Evolutionary conservation across 1,140 invertebrate species (phyloP).

Genomic region (Cheumatopsyche charites): DNA sequence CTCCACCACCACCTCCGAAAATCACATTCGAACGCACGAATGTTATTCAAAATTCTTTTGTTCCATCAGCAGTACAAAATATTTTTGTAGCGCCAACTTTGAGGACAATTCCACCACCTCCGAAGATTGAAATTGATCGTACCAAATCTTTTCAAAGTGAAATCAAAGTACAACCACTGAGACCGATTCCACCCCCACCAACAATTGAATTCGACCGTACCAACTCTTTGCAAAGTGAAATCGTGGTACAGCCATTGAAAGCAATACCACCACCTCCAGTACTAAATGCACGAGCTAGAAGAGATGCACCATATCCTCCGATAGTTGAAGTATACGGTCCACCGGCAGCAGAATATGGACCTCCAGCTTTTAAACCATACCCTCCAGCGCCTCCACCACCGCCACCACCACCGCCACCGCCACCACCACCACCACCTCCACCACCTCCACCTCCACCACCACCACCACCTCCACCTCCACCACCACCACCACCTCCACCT

Average conservation of each 20-base stretch:
- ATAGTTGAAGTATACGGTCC: background rate
- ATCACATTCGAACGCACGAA: constrained; percentile 14
- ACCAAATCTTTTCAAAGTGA: background rate
- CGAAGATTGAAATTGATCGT: background rate
- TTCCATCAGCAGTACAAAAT: background rate
- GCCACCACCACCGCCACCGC: constrained; percentile 1
- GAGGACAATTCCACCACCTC: background rate
- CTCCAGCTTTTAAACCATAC: background rate
- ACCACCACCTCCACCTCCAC: constrained; percentile 13
- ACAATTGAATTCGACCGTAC: too few species aligned
- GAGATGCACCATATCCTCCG: constrained; percentile 31
- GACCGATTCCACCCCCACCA: background rate
- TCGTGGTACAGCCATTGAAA: background rate
- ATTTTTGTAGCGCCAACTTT: too few species aligned
- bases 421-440: constrained; percentile 20
- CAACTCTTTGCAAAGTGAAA: too few species aligned
- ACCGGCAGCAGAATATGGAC: background rate
- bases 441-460: constrained; percentile 37
- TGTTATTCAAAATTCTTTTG: too few species aligned
- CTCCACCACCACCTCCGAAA: constrained; percentile 43
- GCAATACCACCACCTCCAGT: too few species aligned
- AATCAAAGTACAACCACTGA: background rate
- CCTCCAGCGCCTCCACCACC: background rate
- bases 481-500: background rate
- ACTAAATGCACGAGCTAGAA: too few species aligned